phyloP scores from a whole-genome alignment of 2,888 invertebrate genomes.

The Epirrhoe tristata region DNA sequence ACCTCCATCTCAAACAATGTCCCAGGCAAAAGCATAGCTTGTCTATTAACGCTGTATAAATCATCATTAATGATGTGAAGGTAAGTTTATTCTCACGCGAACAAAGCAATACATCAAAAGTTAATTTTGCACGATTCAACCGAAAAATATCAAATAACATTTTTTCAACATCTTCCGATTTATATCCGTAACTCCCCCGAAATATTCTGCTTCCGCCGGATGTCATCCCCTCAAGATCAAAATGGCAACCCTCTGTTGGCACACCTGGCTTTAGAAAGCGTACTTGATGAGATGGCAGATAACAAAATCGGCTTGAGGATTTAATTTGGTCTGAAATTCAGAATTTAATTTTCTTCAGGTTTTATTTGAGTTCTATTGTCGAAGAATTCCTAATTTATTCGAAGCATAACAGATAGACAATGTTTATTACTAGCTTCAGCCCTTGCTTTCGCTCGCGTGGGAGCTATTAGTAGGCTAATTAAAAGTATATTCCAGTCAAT shows the following conservation, averaged over 20 bases:
- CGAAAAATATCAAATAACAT: constrained; percentile 31
- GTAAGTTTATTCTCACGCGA: neutral
- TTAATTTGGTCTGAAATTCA: constrained; percentile 5
- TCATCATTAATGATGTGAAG: too few relatives aligned
- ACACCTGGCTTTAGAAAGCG: constrained; percentile 57
- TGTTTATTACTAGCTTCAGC: too few relatives aligned
- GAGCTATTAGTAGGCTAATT: too few relatives aligned
- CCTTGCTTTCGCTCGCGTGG: too few relatives aligned
- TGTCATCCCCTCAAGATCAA: constrained; percentile 54
- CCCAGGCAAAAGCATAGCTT: too few relatives aligned
- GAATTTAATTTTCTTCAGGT: neutral
- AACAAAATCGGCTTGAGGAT: constrained; percentile 18
- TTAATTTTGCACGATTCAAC: constrained; percentile 1
- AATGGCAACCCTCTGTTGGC: constrained; percentile 51
- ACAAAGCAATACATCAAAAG: constrained; percentile 1
- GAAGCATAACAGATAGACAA: too few relatives aligned
- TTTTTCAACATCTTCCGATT: constrained; percentile 40
- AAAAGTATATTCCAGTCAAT: too few relatives aligned
- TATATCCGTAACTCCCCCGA: constrained; percentile 46
- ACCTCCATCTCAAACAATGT: too few relatives aligned
- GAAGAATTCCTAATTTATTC: too few relatives aligned
- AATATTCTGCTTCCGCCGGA: constrained; percentile 64
- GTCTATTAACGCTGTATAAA: too few relatives aligned
- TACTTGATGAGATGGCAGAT: constrained; percentile 36
- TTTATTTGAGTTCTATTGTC: neutral